Conservation (phyloP, 2,888 invertebrate genomes). For the Zhengitettix transpicula region DNA sequence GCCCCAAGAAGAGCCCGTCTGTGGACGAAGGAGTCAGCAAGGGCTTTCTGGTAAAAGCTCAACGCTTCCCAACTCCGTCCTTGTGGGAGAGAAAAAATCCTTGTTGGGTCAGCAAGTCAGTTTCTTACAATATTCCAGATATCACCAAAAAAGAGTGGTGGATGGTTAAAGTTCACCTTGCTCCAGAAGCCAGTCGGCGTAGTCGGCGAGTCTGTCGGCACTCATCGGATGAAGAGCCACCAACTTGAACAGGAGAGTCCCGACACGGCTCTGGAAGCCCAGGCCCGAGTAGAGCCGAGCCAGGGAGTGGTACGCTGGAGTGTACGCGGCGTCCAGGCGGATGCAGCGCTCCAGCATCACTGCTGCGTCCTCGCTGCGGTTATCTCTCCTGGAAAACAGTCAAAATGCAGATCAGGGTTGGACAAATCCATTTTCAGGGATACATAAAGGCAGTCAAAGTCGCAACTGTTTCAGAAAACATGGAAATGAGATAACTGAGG, state of each 20-base stretch:
- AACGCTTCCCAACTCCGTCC: constrained; percentile 35
- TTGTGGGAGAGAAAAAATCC: constrained; percentile 17
- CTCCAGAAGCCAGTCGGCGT: constrained; percentile 52
- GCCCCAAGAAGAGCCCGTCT: constrained; percentile 40
- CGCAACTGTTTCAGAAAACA: too few species aligned
- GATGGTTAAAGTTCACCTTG: constrained; percentile 30
- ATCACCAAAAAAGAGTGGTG: too few species aligned
- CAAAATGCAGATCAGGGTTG: too few species aligned
- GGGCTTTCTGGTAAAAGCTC: constrained; percentile 36
- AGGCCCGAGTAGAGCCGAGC: constrained; percentile 37
- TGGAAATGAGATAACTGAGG: too few species aligned
- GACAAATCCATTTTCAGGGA: too few species aligned
- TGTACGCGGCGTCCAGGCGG: constrained; percentile 46
- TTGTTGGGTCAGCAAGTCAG: too few species aligned
- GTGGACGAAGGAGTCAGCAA: constrained; percentile 35
- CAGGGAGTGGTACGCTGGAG: constrained; percentile 50
- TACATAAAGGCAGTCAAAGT: too few species aligned
- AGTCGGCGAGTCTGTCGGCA: constrained; percentile 51
- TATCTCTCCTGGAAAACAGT: constrained; percentile 42
- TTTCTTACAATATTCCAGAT: too few species aligned
- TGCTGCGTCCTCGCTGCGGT: constrained; percentile 44
- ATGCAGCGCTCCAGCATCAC: constrained; percentile 53
- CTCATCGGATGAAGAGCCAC: constrained; percentile 47
- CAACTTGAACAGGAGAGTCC: constrained; percentile 40
- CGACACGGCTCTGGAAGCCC: constrained; percentile 27